Evolutionary conservation across 2,113 vertebrate species (phyloP), one percentile per base, ranked within the genome.

Genomic region (Paradoxurus hermaphroditus): DNA sequence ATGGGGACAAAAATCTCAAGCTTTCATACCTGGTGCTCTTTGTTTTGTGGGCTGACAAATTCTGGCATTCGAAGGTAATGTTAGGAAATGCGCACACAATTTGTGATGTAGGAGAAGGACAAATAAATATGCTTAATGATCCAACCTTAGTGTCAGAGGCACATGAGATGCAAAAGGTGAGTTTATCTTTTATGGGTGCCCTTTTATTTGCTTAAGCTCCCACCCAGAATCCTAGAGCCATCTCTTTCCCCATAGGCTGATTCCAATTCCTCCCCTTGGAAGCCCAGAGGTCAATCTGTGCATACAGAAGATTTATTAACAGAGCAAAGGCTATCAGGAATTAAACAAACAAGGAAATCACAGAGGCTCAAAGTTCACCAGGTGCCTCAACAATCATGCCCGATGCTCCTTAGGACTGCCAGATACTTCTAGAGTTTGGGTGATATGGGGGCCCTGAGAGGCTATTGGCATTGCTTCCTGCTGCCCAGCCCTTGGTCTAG

Each of bases 321-420:
- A 95, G 86, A 97, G 59, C 82, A 97, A 97, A 97, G 90, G 87
- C 96, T 97, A 97, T 92, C 68, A 44, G 49, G 23, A n/a, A 86
- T 91, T 97, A 94, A 97, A 44, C 75, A 97, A 97, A 97, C 96
- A 98, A 77, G 53, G 78, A 95, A 96, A 95, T 94, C 91, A 93
- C 95, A 95, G 72, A 77, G 13, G 84, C 90, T 95, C 90, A 97
- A 97, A 97, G 96, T 93, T 94, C 81, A 92, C 36, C 44, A 72
- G 31, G 21, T 95, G 88, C 79, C n/a, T 90, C 93, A 91, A 84
- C 29, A 86, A 70, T 90, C 16, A 89, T 84, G 21, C 12, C 29
- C 79, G 19, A 92, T 75, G 46, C 39, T 96, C 39, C 65, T 67
- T 96, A 82, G 41, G 44, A 73, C 63, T 86, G 46, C 77, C 63